phyloP scores from a whole-genome alignment of 2,113 vertebrate species.

The Rissa tridactyla region DNA sequence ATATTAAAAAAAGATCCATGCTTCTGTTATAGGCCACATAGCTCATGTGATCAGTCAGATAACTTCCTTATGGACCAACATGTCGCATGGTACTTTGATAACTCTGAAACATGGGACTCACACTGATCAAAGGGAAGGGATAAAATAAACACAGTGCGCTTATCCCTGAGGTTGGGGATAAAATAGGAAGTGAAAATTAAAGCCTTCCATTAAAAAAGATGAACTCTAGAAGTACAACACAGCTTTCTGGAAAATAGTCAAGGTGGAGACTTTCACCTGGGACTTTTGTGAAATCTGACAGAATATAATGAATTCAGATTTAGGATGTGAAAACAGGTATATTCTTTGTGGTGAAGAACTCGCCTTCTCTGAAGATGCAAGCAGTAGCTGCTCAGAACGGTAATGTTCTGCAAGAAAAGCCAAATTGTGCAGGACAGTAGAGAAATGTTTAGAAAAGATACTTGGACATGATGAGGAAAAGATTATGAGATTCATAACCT shows the following conservation, averaged over 20 bases:
- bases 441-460: not conserved
- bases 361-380: not conserved
- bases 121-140: not conserved
- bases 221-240: not conserved
- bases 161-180: not conserved
- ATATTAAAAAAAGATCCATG: not conserved
- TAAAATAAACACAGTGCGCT: not conserved
- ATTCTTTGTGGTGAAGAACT: not conserved
- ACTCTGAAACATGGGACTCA: not conserved
- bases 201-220: not conserved
- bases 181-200: not conserved
- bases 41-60: not conserved
- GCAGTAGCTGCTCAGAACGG: not conserved
- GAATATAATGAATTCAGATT: not conserved
- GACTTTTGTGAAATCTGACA: not conserved
- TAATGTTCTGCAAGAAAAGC: not conserved
- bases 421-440: not conserved
- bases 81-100: not conserved
- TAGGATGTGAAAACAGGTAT: not conserved
- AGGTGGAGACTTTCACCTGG: not conserved
- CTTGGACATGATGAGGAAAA: not conserved
- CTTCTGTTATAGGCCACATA: not conserved
- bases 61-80: accelerated
- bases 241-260: not conserved
- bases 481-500: not conserved